Evolutionary conservation across 2,113 vertebrate species (phyloP).

Genomic region (Elephas maximus): DNA sequence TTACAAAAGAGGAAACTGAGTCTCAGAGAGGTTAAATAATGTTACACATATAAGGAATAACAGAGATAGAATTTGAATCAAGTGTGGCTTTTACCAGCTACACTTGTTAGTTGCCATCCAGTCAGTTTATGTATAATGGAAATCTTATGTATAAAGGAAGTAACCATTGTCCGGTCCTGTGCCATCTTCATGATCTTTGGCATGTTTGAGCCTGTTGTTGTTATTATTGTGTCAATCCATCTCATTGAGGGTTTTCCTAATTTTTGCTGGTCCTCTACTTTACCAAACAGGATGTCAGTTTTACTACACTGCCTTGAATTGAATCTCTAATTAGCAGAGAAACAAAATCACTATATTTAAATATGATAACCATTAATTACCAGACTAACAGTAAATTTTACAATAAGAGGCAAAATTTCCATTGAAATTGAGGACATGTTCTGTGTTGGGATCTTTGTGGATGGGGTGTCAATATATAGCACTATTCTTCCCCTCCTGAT

Average conservation of each 20-base stretch:
- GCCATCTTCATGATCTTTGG: neutral
- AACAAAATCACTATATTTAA: neutral
- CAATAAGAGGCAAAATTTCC: neutral
- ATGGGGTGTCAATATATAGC: neutral
- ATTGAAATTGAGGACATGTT: constrained; percentile 12
- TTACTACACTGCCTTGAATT: neutral
- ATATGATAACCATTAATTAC: neutral
- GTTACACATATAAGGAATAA: neutral
- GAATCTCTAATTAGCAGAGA: neutral
- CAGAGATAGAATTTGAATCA: neutral
- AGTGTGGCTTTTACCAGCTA: neutral
- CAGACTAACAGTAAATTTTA: neutral
- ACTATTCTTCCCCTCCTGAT: neutral
- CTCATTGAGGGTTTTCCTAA: neutral
- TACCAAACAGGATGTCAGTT: neutral
- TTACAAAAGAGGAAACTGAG: neutral
- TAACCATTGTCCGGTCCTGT: neutral
- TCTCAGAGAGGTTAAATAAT: neutral
- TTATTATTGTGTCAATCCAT: neutral
- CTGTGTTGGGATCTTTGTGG: neutral
- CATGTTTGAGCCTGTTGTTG: neutral
- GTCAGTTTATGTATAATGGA: neutral
- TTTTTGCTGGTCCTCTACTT: neutral
- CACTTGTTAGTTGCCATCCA: neutral
- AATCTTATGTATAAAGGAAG: too few species aligned